Evolutionary conservation across 2,888 invertebrate genomes (phyloP).

Genomic region (Pasiphila rectangulata): DNA sequence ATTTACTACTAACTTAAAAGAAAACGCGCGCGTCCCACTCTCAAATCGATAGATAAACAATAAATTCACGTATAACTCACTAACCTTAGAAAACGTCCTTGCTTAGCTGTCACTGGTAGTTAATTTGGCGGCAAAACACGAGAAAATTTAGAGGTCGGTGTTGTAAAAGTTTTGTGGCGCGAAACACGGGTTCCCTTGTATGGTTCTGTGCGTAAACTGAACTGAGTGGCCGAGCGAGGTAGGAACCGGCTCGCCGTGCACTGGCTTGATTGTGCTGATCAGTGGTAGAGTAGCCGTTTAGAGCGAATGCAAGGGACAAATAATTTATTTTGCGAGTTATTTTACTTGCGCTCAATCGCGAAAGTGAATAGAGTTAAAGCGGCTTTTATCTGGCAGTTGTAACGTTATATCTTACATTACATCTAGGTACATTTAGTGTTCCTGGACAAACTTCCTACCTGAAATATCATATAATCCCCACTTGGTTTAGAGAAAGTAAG

Average conservation of each 20-base stretch:
- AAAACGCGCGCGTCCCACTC: slow-evolving; percentile 27
- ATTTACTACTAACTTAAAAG: slow-evolving; percentile 11
- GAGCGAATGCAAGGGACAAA: background rate
- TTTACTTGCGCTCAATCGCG: no score
- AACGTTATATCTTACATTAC: no score
- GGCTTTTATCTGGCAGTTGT: no score
- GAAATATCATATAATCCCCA: no score
- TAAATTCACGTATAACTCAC: slow-evolving; percentile 26
- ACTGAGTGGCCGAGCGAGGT: background rate
- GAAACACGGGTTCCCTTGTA: slow-evolving; percentile 35
- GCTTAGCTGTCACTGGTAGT: slow-evolving; percentile 17
- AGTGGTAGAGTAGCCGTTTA: slow-evolving; percentile 30
- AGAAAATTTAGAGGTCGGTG: slow-evolving; percentile 25
- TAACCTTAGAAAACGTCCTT: slow-evolving; percentile 30
- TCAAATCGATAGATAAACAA: slow-evolving; percentile 26
- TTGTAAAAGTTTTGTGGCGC: slow-evolving; percentile 2
- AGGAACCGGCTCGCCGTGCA: slow-evolving; percentile 35
- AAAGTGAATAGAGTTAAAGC: no score
- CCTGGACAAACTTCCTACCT: no score
- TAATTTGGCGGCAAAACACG: slow-evolving; percentile 25
- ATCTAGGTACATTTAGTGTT: no score
- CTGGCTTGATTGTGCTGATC: slow-evolving; percentile 40
- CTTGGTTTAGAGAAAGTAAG: no score
- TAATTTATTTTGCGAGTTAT: background rate
- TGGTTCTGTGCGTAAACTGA: slow-evolving; percentile 42